Percentiles rank a stretch among this genome's conserved stretches.
These are phyloP conservation scores for Diadumene lineata DNA, from an alignment of 92 coral and sea anemone species.

Conservation along the genomic window DNA sequence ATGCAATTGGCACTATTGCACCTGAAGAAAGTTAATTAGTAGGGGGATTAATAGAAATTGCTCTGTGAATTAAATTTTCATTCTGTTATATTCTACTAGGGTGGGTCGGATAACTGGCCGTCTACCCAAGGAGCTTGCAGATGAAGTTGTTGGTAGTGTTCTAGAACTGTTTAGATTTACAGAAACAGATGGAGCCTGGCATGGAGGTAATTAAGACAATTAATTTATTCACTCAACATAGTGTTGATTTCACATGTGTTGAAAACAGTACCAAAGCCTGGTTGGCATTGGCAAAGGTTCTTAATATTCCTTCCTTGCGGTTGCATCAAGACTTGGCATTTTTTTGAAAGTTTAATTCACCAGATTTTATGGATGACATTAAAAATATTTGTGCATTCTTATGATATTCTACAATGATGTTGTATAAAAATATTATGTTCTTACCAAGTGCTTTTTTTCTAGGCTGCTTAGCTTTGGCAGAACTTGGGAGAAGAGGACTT, in stretches of 20 bases:
- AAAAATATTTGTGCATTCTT: no score
- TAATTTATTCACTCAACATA: neutral
- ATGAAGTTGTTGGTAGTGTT: constrained; percentile 89
- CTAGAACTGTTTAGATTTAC: constrained; percentile 82
- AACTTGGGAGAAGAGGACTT: constrained; percentile 95
- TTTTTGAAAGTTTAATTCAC: no score
- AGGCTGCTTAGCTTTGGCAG: constrained; percentile 95
- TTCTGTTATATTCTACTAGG: constrained; percentile 20
- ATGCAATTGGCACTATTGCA: no score
- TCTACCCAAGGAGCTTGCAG: constrained; percentile 96
- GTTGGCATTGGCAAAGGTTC: no score
- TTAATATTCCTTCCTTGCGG: no score
- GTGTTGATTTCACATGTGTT: neutral
- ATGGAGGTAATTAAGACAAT: constrained; percentile 69
- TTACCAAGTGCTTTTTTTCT: neutral
- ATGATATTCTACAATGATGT: no score
- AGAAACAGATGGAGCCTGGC: constrained; percentile 98
- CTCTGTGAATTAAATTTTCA: neutral
- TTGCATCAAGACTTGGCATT: no score
- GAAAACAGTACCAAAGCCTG: no score
- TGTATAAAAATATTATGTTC: no score
- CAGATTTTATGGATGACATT: no score
- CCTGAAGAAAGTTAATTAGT: no score
- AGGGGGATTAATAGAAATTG: no score
- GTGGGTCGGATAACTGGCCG: constrained; percentile 95